Base-by-base conservation (phyloP, 2,113 vertebrate species). In the Otolemur garnettii region DNA sequence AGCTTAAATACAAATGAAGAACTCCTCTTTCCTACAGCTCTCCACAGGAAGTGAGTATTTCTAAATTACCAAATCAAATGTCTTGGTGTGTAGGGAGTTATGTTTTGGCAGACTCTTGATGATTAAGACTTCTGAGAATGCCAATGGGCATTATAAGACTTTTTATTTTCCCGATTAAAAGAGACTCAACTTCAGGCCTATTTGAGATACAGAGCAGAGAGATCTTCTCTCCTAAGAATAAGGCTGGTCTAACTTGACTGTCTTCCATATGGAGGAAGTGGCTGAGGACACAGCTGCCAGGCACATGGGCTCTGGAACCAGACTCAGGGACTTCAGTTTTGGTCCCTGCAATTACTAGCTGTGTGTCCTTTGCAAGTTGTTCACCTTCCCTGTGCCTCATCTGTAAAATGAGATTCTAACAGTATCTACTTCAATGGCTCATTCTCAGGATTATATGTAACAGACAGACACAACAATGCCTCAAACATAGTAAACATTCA, bases 1-100 rank as follows among this genome's bases (percentile, higher is more conserved):
- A 80, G 55, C 90, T 97, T 97, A 81, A 93, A 92, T 81, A 82
- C 86, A 93, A 30, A 28, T 60, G 92, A 96, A 94, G 85, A 79
- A 78, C 87, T 91, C 85, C 86, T 68, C 33, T 96, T 91, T 68
- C 93, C 94, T 95, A 45, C 0, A 71, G 94, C 75, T 1, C 13
- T 92, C 87, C 88, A 60, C 64, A 77, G 91, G 95, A 96, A 98
- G 74, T 0, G 4, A 93, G 33, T 72, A 66, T 50, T 74, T 97
- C 77, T 57, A 72, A 60, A 22, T 72, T 85, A 94, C 53, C 91
- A 94, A 71, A 87, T 93, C 66, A 45, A 55, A 80, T 88, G 72
- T 95, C 26, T 75, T 0, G 0, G 33, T 85, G 45, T 19, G 60
- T 42, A 94, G 94, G 77, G 93, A 93, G 87, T 45, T 85, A 13